Evolutionary conservation across 2,888 invertebrate genomes (phyloP).

Genomic region (Ectropis crepuscularia): DNA sequence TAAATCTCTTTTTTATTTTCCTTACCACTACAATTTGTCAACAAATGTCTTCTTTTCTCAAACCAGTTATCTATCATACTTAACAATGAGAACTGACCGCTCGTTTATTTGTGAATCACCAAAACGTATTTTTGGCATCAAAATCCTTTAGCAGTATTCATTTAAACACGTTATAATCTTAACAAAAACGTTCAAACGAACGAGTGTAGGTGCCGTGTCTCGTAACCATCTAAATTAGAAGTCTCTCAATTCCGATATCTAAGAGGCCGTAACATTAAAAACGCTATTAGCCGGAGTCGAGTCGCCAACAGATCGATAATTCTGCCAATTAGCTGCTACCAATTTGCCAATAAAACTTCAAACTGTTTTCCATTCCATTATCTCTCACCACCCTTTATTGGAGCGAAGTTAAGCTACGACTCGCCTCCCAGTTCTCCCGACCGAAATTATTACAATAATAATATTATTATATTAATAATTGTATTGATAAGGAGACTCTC

Average conservation of each 20-base stretch:
- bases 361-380: conserved; percentile 85
- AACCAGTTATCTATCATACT: too few relatives aligned
- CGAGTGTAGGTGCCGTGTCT: not conserved
- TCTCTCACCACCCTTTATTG: conserved; percentile 83
- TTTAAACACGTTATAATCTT: not conserved
- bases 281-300: conserved; percentile 63
- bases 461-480: conserved; percentile 85
- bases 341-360: conserved; percentile 85
- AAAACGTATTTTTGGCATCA: too few relatives aligned
- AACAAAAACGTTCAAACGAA: conserved; percentile 1
- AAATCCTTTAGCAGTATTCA: too few relatives aligned
- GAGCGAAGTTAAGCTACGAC: conserved; percentile 82
- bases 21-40: too few relatives aligned
- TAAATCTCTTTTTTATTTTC: too few relatives aligned
- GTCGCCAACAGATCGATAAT: conserved; percentile 78
- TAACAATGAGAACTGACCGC: too few relatives aligned
- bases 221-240: not conserved
- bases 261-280: conserved; percentile 57
- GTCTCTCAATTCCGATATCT: conserved; percentile 18
- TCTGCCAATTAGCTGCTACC: conserved; percentile 82
- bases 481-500: conserved; percentile 85
- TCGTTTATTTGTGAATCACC: too few relatives aligned
- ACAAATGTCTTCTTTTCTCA: too few relatives aligned
- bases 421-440: conserved; percentile 73
- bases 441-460: conserved; percentile 85